A percentile compares a stretch with the other conserved stretches of the same genome.
Conservation (phyloP, 2,888 invertebrate genomes). For the Drosophila pullipes region DNA sequence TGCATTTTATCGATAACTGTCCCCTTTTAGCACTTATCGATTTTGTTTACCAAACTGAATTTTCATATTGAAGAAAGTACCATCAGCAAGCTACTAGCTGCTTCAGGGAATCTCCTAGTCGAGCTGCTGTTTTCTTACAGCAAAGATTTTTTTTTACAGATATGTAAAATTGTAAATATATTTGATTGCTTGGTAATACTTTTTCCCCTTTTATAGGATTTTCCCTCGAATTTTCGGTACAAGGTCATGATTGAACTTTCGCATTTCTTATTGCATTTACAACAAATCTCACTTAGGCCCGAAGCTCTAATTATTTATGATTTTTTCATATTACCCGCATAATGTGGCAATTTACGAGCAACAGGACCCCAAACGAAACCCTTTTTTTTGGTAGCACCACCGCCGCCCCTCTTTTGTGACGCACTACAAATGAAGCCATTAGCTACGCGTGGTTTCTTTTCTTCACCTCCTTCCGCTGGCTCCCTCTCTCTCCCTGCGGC, state of each 20-base stretch:
- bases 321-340: slow-evolving; percentile 53
- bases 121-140: background rate
- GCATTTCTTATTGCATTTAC: slow-evolving; percentile 28
- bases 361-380: slow-evolving; percentile 21
- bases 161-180: background rate
- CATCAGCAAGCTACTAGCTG: fast-evolving
- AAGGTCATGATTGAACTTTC: slow-evolving; percentile 16
- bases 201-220: background rate
- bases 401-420: slow-evolving; percentile 20
- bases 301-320: slow-evolving; percentile 59
- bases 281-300: slow-evolving; percentile 56
- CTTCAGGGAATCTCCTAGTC: background rate
- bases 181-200: background rate
- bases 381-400: slow-evolving; percentile 4
- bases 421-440: slow-evolving; percentile 69
- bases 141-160: background rate
- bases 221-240: background rate
- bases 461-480: background rate
- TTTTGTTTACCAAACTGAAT: background rate
- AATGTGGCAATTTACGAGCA: slow-evolving; percentile 59
- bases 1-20: background rate
- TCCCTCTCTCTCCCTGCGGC: background rate
- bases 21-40: background rate
- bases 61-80: background rate
- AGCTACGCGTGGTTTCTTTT: slow-evolving; percentile 33